Evolutionary conservation across 2,113 vertebrate species (phyloP).

Genomic region (Ophiodon elongatus): DNA sequence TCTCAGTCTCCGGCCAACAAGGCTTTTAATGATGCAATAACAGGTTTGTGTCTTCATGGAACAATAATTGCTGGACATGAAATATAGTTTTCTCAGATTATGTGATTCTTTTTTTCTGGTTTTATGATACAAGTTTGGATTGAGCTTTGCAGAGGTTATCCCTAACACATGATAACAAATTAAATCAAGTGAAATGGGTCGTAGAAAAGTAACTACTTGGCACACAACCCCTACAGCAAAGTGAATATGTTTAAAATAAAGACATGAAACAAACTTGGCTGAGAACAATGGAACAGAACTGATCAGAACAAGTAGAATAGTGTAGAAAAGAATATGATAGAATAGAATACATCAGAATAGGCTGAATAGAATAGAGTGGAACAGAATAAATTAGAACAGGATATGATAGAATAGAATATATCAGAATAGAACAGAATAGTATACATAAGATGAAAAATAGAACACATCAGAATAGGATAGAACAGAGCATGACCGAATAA

Average conservation of each 20-base stretch:
- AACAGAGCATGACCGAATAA: background rate
- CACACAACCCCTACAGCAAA: background rate
- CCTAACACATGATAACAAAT: background rate
- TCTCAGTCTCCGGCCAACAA: background rate
- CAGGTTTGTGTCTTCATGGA: background rate
- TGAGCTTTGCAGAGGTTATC: background rate
- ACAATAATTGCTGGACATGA: background rate
- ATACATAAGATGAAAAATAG: background rate
- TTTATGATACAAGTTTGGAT: background rate
- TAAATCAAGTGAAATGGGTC: background rate
- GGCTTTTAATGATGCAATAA: background rate
- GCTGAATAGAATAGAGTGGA: background rate
- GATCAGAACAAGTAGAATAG: background rate
- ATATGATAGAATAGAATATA: background rate
- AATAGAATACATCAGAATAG: background rate
- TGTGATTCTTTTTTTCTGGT: background rate
- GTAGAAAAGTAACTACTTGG: background rate
- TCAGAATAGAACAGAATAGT: background rate
- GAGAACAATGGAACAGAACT: background rate
- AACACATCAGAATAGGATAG: background rate
- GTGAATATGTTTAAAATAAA: background rate
- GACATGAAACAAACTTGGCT: background rate
- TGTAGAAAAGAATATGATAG: background rate
- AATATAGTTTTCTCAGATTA: background rate
- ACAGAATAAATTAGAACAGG: background rate